Percentiles rank a stretch among this genome's conserved stretches.
Conservation (phyloP, 2,797 vertebrate species). For the Takifugu rubripes region DNA sequence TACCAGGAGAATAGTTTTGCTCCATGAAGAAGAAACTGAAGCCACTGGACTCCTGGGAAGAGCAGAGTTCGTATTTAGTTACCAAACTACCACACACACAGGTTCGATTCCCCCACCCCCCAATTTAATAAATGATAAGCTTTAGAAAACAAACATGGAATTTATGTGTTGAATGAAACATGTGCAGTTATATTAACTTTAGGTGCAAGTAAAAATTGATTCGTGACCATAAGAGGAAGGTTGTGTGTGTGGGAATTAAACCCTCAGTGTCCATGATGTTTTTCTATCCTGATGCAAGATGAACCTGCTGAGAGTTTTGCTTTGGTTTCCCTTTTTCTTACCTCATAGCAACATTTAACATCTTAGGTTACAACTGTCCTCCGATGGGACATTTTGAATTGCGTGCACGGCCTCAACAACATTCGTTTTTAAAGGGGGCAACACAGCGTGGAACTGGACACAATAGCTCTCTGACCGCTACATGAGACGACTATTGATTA, state of each 20-base stretch:
- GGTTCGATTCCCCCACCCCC: no score
- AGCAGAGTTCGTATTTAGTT: no score
- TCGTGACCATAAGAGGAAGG: neutral
- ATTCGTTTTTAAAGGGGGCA: slow-evolving; percentile 52
- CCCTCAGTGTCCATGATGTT: slow-evolving; percentile 17
- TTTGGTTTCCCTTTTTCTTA: neutral
- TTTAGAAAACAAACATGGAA: no score
- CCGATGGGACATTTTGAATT: neutral
- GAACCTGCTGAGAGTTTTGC: slow-evolving; percentile 21
- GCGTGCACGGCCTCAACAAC: neutral
- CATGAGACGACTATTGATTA: slow-evolving; percentile 54
- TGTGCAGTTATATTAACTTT: neutral
- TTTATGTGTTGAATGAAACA: no score
- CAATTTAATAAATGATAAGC: no score
- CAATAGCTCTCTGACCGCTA: slow-evolving; percentile 77
- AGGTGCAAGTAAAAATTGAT: slow-evolving; percentile 3
- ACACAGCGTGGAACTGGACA: slow-evolving; percentile 79
- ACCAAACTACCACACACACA: no score
- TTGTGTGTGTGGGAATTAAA: slow-evolving; percentile 1
- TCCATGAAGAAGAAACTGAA: no score
- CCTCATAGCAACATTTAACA: neutral
- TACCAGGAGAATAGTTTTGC: no score
- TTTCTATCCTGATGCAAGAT: slow-evolving; percentile 26
- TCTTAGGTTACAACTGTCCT: neutral
- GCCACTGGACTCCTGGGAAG: no score